Base-by-base conservation (phyloP, 2,797 vertebrate genomes). In the Sebastiscus albofasciatus region DNA sequence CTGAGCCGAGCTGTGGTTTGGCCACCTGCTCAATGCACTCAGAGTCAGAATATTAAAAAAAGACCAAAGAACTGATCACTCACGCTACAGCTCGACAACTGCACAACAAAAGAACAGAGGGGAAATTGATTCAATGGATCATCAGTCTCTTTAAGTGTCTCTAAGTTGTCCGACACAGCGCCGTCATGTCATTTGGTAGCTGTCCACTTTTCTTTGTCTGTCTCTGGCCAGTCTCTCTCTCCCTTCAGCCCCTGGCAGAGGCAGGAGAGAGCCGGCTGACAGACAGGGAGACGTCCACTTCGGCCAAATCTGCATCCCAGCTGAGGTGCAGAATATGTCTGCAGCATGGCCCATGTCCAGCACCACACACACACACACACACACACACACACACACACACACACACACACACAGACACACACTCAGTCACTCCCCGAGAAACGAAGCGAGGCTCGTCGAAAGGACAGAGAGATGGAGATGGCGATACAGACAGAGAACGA, bases 271-370 rank as follows among this genome's bases (percentile, higher is more conserved):
- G 58, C 58, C 22, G 72, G 61, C 62, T 58, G 74, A 80, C 71
- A 69, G 64, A 49, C 46, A 49, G 46, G 2, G 42, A 67, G 64
- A 39, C 14, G 22, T 80, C 54, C 65, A 2, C 86, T 52, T 42
- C 54, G 20, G 87, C 83, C 75, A 84, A 78, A 82, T 20, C 42
- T 16, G 13, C 80, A 69, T 84, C 84, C 80, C 79, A 76, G 75
- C 69, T 83, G 89, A 92, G 85, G 65, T 81, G 66, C 87, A 80
- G 77, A 79, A 75, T 79, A 76, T 73, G 86, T 90, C 87, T 88
- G 91, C 84, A 88, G 78, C 31, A 12, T 90, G 90, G 87, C 86
- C 80, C 75, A 5, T 20, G 74, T 89, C 89, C 88, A 90, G 80
- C 79, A 24, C 80, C 39, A 67, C 70, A 62, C 66, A 70, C 71